Base-by-base conservation (phyloP, 2,888 invertebrate species). In the Zhengitettix transpicula region DNA sequence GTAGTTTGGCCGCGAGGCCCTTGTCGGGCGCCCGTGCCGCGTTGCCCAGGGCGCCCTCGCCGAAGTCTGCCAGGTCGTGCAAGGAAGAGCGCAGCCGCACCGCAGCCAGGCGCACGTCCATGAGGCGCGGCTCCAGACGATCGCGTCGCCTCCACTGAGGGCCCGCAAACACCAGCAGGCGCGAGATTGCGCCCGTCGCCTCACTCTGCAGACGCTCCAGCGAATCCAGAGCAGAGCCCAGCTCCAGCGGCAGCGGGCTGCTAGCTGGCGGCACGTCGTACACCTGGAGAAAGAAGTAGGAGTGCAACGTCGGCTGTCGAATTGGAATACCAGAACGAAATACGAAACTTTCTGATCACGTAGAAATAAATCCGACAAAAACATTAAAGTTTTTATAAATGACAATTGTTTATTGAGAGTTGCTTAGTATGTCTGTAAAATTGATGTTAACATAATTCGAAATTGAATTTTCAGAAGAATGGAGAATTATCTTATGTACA, bases 31-130 rank as follows among this genome's bases (percentile, higher is more conserved):
- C 87, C 70, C 84, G 82, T 52, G 84, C 82, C 10, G 92, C 90
- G 72, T 93, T 93, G 47, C 90, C 92, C 61, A 93, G 75, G 40
- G 91, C 85, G 44, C 93, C 91, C 72, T 90, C 89, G 0, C 89
- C 85, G 71, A 95, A 95, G 66, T 92, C 89, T 0, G 90, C 83
- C 61, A 94, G 81, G 75, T 94, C 92, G 71, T 89, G 87, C 42
- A 94, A 74, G 1, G 89, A 85, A 7, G 89, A 86, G 65, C 87
- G 80, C 55, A 95, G 76, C 58, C 88, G 78, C 9, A 84, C 81
- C 54, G 87, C 87, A 9, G 89, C 85, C 65, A 89, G 78, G 73
- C 89, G 61, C 15, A 95, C 83, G 70, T 94, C 92, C 75, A 89
- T 82, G 53, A 92, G 74, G 60, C 84, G 83, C 15, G 83, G 80